Base-by-base conservation (phyloP, 2,113 vertebrate genomes). In the Notarius quadriscutis region DNA sequence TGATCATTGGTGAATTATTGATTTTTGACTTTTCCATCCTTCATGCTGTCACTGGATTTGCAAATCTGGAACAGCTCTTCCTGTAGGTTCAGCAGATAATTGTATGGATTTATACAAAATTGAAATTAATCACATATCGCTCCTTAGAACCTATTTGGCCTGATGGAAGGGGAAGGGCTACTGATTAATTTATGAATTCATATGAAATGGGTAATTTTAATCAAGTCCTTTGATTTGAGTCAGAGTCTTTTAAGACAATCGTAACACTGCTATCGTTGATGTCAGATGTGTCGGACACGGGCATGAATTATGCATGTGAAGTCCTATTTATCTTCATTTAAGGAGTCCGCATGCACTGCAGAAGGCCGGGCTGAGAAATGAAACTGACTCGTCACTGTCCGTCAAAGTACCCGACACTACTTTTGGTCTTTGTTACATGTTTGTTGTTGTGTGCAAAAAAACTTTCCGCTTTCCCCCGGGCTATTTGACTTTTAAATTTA, bases 401-500 rank as follows among this genome's bases (percentile, higher is more conserved):
- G 92, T 92, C 91, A 92, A 92, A 92, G 85, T 89, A 67, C 75
- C 71, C 77, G 20, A 69, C 22, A 7, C 22, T 2, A 2, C 81
- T 30, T 15, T 5, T 15, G 58, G 22, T 51, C 60, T 83, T 83
- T 27, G 34, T 48, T 20, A 84, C 79, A 57, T 84, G 63, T 74
- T 85, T 48, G 77, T 86, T 15, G 81, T 81, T 83, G 53, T 87
- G 53, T 57, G 87, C 87, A 90, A 88, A 90, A 85, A 83, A 67
- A 77, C 84, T 51, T 83, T 89, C 80, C 79, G 63, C 65, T 89
- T 2, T 20, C 12, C 88, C 34, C 89, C 84, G 71, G 86, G 81
- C 20, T 30, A 97, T 98, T 96, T 96, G 96, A 97, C 96, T 97
- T 97, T 97, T 95, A 97, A 97, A 97, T 98, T 96, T 94, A 96